These are phyloP conservation scores for Rhinolophus sinicus DNA, from an alignment of 2,113 vertebrate genomes.

Conservation along the genomic window DNA sequence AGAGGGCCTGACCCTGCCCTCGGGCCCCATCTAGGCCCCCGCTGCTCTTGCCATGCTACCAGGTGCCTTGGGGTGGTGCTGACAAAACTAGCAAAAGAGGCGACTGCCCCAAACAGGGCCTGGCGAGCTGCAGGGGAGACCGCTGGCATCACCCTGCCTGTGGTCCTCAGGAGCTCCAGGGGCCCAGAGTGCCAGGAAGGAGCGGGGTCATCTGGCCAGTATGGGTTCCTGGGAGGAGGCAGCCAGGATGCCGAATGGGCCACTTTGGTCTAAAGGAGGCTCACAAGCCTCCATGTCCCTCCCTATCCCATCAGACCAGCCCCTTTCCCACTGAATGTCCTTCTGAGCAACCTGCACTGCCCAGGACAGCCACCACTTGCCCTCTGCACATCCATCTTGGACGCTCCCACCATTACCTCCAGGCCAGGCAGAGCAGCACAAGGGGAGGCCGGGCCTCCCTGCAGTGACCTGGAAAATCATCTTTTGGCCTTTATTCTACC, in stretches of 20 bases:
- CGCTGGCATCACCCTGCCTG: rapidly evolving
- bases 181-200: not conserved
- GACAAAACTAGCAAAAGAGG: not conserved
- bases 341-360: not conserved
- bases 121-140: not conserved
- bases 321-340: not conserved
- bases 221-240: not conserved
- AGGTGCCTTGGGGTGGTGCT: no score
- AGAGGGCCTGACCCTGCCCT: not conserved
- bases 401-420: rapidly evolving
- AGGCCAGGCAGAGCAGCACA: not conserved
- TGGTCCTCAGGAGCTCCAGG: not conserved
- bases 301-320: not conserved
- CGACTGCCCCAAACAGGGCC: rapidly evolving
- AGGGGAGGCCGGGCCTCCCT: not conserved
- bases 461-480: not conserved
- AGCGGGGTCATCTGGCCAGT: rapidly evolving
- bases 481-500: not conserved
- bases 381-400: not conserved
- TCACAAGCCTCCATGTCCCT: no score
- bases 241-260: no score
- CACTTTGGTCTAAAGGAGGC: not conserved
- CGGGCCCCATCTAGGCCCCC: rapidly evolving
- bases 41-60: rapidly evolving
- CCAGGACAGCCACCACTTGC: rapidly evolving